Conservation (phyloP, 2,888 invertebrate genomes). For the Hemistola chrysoprasaria region DNA sequence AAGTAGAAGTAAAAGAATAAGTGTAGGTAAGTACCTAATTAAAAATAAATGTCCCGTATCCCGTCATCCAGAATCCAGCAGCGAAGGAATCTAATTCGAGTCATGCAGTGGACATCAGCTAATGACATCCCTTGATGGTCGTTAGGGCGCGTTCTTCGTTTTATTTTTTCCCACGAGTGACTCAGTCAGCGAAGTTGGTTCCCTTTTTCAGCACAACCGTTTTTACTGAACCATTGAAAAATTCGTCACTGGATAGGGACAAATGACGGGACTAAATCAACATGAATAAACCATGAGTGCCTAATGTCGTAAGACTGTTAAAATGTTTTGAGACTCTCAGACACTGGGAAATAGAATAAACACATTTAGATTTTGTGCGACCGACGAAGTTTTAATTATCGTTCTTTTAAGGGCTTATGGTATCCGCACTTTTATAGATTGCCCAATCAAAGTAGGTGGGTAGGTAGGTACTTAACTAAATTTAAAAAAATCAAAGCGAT, state of each 20-base stretch:
- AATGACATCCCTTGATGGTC: slow-evolving; percentile 70
- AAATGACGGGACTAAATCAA: slow-evolving; percentile 22
- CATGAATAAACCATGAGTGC: slow-evolving; percentile 22
- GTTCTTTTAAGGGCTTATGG: slow-evolving; percentile 1
- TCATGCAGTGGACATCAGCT: slow-evolving; percentile 66
- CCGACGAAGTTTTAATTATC: not conserved
- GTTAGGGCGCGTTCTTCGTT: slow-evolving; percentile 61
- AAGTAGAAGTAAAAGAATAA: too few species aligned
- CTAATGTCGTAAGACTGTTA: slow-evolving; percentile 16
- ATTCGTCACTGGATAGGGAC: slow-evolving; percentile 34
- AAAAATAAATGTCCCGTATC: slow-evolving; percentile 19
- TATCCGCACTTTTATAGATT: slow-evolving; percentile 2
- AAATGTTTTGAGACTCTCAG: slow-evolving; percentile 13
- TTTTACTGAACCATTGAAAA: slow-evolving; percentile 43
- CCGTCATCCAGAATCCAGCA: slow-evolving; percentile 14
- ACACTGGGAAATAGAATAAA: slow-evolving; percentile 16
- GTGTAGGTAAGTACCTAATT: slow-evolving; percentile 12
- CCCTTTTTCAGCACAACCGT: slow-evolving; percentile 41
- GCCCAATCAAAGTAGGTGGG: too few species aligned
- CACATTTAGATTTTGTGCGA: slow-evolving; percentile 6
- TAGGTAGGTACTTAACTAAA: too few species aligned
- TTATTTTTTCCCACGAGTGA: slow-evolving; percentile 68
- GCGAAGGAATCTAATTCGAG: slow-evolving; percentile 51
- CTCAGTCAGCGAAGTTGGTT: slow-evolving; percentile 65
- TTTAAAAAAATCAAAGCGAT: too few species aligned